Evolutionary conservation across 2,888 invertebrate species (phyloP).

Genomic region (Drosophila vallismaia): DNA sequence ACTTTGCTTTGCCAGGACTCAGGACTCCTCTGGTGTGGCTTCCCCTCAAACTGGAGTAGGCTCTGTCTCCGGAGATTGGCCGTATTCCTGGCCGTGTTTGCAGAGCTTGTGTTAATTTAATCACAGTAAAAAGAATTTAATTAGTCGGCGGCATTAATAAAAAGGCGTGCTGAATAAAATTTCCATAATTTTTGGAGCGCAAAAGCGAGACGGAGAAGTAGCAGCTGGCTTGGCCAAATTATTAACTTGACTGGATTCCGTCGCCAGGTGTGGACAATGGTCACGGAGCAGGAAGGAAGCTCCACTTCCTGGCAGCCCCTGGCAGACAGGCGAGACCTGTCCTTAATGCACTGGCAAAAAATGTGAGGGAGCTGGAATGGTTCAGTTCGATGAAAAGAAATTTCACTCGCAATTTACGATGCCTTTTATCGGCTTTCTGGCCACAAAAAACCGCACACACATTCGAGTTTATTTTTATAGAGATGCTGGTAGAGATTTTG

Average conservation of each 20-base stretch:
- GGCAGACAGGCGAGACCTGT: neutral
- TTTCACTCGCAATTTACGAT: constrained; percentile 32
- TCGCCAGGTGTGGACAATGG: constrained; percentile 34
- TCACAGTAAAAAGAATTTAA: constrained; percentile 65
- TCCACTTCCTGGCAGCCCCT: neutral
- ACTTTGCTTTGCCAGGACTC: constrained; percentile 18
- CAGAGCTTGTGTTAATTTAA: constrained; percentile 56
- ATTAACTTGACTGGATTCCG: constrained; percentile 24
- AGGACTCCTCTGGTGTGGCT: neutral
- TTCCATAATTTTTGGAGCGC: constrained; percentile 27
- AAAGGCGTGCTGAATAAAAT: constrained; percentile 37
- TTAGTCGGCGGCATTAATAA: constrained; percentile 47
- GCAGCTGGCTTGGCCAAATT: constrained; percentile 31
- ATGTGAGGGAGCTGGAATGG: neutral
- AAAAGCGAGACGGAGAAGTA: neutral
- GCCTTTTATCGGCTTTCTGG: constrained; percentile 28
- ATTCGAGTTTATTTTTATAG: constrained; percentile 1
- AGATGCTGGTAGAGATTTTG: constrained; percentile 46
- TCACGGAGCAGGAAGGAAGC: neutral
- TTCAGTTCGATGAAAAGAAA: constrained; percentile 5
- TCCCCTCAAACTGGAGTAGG: constrained; percentile 11
- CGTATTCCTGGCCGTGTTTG: constrained; percentile 28
- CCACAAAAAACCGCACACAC: constrained; percentile 23
- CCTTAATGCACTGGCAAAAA: neutral
- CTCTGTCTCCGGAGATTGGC: constrained; percentile 28